Evolutionary conservation across 2,113 vertebrate species (phyloP), one percentile per base, ranked within the genome.

Genomic region (Stomatorhinus ivindoensis): DNA sequence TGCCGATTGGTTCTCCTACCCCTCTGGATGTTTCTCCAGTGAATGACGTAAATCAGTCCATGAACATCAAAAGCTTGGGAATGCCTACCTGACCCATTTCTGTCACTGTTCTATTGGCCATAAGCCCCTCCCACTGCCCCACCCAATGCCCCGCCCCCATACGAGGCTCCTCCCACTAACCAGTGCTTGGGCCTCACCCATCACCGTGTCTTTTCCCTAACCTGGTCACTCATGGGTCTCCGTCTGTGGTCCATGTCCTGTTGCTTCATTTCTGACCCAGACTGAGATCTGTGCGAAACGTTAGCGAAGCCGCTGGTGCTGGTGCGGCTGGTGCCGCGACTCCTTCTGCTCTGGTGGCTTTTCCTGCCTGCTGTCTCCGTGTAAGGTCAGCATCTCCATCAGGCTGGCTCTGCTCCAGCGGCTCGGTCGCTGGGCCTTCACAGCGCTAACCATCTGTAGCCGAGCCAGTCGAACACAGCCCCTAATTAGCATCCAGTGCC

Each of bases 401-500:
- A 80, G 88, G 27, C 88, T 39, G 76, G 73, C 31, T 55, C 6
- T 42, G 31, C 50, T 82, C 73, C 35, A 89, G 88, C 73, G 31
- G 47, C 2, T 48, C 53, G 8, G 31, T 53, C 48, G 11, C 48
- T 82, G 46, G 13, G 48, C 31, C 88, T 89, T 53, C 24, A 83
- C 76, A 35, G 50, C 51, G 73, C 19, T 44, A 55, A 89, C 46
- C 69, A 83, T 89, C 69, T 89, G 47, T 55, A 55, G 47, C 88
- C 19, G 10, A 83, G 69, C 31, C 48, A 89, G 73, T 76, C 10
- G 44, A 88, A 53, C 88, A 55, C 69, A 80, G 47, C 88, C 58
- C 76, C 48, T 89, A 53, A 89, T 89, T 89, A 82, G 46, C 88
- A 82, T 89, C 73, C 27, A 39, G 73, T 55, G 50, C 88, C 88